phyloP scores from a whole-genome alignment of 2,888 invertebrate species.

The Emmelina monodactyla region DNA sequence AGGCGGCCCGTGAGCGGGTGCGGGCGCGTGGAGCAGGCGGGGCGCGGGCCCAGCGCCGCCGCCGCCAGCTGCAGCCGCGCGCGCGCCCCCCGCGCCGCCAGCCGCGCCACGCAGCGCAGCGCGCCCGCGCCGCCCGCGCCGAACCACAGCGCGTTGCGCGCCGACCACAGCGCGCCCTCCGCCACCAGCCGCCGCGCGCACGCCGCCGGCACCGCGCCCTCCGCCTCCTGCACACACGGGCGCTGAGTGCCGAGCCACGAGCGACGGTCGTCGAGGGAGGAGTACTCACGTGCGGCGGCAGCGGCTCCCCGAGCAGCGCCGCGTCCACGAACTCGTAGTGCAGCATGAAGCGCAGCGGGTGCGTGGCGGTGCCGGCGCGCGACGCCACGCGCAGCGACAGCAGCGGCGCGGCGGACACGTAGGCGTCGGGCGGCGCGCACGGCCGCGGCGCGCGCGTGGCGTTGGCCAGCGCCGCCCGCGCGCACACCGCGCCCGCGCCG shows the following conservation, averaged over 20 bases:
- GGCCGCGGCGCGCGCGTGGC: conserved; percentile 79
- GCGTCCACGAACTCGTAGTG: conserved; percentile 88
- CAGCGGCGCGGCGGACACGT: conserved; percentile 61
- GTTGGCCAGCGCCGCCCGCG: conserved; percentile 79
- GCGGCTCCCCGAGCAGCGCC: conserved; percentile 73
- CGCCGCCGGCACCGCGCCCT: conserved; percentile 33
- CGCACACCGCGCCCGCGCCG: conserved; percentile 81
- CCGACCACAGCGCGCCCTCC: conserved; percentile 71
- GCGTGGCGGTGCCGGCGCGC: conserved; percentile 78
- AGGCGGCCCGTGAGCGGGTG: conserved; percentile 77
- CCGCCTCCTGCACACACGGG: conserved; percentile 25
- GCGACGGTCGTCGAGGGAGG: no score
- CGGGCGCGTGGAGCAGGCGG: conserved; percentile 71
- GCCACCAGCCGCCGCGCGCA: conserved; percentile 40
- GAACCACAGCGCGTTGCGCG: conserved; percentile 83
- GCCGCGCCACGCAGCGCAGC: conserved; percentile 79
- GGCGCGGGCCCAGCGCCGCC: conserved; percentile 71
- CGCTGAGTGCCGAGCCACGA: no score
- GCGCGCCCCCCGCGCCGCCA: conserved; percentile 72
- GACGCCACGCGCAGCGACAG: conserved; percentile 52
- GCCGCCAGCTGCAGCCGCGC: conserved; percentile 73
- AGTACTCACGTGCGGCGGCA: conserved; percentile 35
- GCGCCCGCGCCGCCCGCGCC: conserved; percentile 83
- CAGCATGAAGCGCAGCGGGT: conserved; percentile 75
- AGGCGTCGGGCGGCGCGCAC: conserved; percentile 81